Evolutionary conservation across 2,113 vertebrate species (phyloP).

Genomic region (Acinonyx jubatus): DNA sequence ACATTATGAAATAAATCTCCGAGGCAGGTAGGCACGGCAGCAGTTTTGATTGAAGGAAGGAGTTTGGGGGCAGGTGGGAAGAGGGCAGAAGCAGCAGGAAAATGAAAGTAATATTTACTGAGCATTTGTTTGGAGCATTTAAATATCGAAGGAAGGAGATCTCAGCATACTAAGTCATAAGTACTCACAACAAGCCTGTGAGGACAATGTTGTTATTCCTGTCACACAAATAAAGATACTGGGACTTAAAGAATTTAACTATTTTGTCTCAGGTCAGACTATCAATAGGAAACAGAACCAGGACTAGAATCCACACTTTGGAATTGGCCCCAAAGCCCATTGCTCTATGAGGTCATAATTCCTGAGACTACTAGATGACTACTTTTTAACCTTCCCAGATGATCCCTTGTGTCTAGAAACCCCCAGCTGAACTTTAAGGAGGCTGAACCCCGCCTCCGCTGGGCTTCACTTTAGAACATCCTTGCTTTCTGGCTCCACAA

Average conservation of each 20-base stretch:
- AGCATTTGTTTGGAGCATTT: neutral
- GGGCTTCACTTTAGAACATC: neutral
- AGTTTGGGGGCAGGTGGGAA: neutral
- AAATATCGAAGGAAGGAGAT: neutral
- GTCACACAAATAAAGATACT: neutral
- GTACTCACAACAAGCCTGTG: neutral
- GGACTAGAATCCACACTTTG: neutral
- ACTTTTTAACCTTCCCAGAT: neutral
- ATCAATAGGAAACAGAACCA: neutral
- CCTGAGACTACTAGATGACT: neutral
- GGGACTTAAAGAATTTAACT: neutral
- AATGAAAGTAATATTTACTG: neutral
- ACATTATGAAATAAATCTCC: constrained; percentile 11
- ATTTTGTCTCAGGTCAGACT: constrained; percentile 9
- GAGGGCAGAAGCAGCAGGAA: neutral
- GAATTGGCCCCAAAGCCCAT: neutral
- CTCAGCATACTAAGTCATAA: neutral
- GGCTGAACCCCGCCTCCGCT: neutral
- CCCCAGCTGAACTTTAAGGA: neutral
- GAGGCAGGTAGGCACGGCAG: neutral
- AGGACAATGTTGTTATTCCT: neutral
- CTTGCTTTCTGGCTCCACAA: neutral
- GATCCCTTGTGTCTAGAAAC: neutral
- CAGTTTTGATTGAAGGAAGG: neutral
- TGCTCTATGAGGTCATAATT: neutral